Base-by-base conservation (phyloP, 1,140 invertebrate genomes). In the Vanessa tameamea region DNA sequence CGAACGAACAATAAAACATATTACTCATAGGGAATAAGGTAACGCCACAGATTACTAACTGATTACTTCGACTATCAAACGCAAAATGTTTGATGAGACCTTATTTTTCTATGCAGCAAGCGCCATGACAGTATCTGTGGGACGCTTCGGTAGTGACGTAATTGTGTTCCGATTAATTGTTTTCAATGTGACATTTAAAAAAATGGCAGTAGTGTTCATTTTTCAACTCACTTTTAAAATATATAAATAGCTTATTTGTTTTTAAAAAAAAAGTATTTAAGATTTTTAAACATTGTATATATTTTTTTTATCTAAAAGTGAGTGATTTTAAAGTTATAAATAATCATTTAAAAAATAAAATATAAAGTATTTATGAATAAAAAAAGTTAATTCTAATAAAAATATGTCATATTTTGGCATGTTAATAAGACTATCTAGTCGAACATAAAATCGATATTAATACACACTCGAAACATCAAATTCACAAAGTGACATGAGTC, bases 1-100 rank as follows among this genome's bases (percentile, higher is more conserved):
- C 88, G 72, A 89, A 90, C 37, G 88, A 89, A 78, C 88, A 90
- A 79, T 87, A 89, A 82, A 88, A 85, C 79, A 82, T 90, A 75
- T 87, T 80, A 37, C 73, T 80, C 77, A 72, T 80, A 59, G 55
- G 20, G 55, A 59, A 59, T 59, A 59, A 26, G 20, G 61, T 75
- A 66, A 73, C 64, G 53, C 77, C 79, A 81, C 79, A 81, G 79
- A 81, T 79, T 78, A 74, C 64, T 76, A 70, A 72, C 16, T 71
- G 71, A 73, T 74, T 63, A 75, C 53, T 70, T 64, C 31, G 70
- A 64, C 67, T 72, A 69, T 61, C 67, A 71, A 69, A 47, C 63
- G 31, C 48, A 70, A 59, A 69, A 78, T 71, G 55, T 64, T 72
- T 63, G 55, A 72, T 73, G 53, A 75, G 57, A 64, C 69, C 70